These are phyloP conservation scores for Acrobasis suavella DNA, from an alignment of 2,888 invertebrate species.

Conservation along the genomic window DNA sequence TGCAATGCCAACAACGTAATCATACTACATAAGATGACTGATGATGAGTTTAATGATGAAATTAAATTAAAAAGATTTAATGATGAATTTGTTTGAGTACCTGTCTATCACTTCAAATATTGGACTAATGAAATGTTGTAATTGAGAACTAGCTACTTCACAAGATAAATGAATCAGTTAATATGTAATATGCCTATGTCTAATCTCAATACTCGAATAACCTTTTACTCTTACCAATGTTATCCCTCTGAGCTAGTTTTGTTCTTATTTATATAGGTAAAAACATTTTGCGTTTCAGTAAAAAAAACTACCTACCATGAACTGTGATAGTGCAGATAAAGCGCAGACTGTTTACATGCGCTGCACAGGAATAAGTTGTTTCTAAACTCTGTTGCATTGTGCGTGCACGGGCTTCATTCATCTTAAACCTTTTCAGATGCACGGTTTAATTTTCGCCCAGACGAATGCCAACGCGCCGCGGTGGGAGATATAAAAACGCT, in stretches of 20 bases:
- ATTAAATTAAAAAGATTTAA: no score
- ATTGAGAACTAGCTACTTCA: no score
- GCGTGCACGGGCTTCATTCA: conserved; percentile 67
- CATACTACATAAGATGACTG: no score
- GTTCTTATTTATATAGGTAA: background rate
- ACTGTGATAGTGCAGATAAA: conserved; percentile 53
- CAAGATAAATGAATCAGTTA: no score
- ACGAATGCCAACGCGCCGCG: conserved; percentile 53
- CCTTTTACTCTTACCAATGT: no score
- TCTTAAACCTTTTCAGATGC: conserved; percentile 76
- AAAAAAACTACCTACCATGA: conserved; percentile 35
- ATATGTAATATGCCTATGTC: background rate
- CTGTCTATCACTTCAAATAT: no score
- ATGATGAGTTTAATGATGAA: no score
- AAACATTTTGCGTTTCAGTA: conserved; percentile 26
- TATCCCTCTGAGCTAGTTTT: background rate
- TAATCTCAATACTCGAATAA: background rate
- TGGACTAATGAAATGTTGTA: no score
- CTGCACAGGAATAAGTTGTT: conserved; percentile 69
- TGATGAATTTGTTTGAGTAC: no score
- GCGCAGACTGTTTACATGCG: conserved; percentile 65
- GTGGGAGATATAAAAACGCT: conserved; percentile 67
- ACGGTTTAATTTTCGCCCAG: conserved; percentile 69
- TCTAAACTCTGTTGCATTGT: conserved; percentile 75
- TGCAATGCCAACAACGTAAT: no score